Evolutionary conservation across 2,888 invertebrate species (phyloP).

Genomic region (Pasiphila rectangulata): DNA sequence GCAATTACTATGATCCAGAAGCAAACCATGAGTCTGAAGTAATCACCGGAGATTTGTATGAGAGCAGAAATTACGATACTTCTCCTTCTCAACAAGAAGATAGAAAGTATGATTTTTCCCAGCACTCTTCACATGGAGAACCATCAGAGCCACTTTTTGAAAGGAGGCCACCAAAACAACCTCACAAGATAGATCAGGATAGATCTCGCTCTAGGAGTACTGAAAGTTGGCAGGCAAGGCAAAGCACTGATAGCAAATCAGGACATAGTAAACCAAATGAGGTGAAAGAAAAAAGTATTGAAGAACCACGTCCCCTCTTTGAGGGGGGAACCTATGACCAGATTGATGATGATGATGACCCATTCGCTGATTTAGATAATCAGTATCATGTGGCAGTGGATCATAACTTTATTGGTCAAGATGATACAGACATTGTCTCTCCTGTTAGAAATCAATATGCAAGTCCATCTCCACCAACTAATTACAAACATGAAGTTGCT

Average conservation of each 20-base stretch:
- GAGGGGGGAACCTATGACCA: slow-evolving; percentile 49
- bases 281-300: slow-evolving; percentile 31
- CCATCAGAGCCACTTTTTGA: slow-evolving; percentile 48
- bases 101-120: slow-evolving; percentile 23
- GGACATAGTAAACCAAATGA: slow-evolving; percentile 29
- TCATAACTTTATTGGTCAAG: slow-evolving; percentile 61
- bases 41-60: slow-evolving; percentile 17
- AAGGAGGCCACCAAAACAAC: slow-evolving; percentile 41
- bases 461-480: slow-evolving; percentile 26
- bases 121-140: slow-evolving; percentile 26
- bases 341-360: slow-evolving; percentile 66
- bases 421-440: slow-evolving; percentile 36
- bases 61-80: slow-evolving; percentile 7
- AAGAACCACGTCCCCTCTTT: slow-evolving; percentile 52
- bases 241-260: slow-evolving; percentile 38
- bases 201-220: slow-evolving; percentile 27
- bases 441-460: slow-evolving; percentile 2
- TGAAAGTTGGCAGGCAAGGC: slow-evolving; percentile 34
- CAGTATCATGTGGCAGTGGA: slow-evolving; percentile 77
- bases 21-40: slow-evolving; percentile 26
- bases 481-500: slow-evolving; percentile 10
- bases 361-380: slow-evolving; percentile 70
- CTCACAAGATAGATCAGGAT: slow-evolving; percentile 30
- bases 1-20: slow-evolving; percentile 36
- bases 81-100: slow-evolving; percentile 6